Base-by-base conservation (phyloP, 2,113 vertebrate species). In the Chelonoidis abingdonii region DNA sequence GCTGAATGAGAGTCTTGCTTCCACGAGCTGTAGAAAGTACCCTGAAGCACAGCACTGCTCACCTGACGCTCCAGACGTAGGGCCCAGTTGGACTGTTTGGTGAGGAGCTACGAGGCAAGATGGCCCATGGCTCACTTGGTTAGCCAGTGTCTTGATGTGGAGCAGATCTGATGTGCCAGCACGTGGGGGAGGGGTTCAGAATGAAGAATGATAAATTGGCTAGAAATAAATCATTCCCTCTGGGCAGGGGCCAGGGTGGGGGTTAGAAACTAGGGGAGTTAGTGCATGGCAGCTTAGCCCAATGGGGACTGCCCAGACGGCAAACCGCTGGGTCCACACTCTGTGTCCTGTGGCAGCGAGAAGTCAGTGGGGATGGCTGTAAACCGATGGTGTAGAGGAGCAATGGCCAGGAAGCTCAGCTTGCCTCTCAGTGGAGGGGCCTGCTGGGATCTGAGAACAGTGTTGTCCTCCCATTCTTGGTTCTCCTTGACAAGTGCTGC, bases 91-190 rank as follows among this genome's bases (percentile, higher is more conserved):
- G 41, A 3, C 35, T 0, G 1, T 65, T 65, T 65, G 19, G 8
- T 27, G n/a, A 50, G 69, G 17, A 5, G 62, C 31, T 65, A 35
- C 1, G 14, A 7, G 8, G 17, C 4, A 54, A 13, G 47, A n/a
- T 11, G 1, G 62, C 50, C 35, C 29, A 1, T 3, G 52, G 25
- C 24, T 82, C 10, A 29, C 0, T 1, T 49, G 38, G 6, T 29
- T 44, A 35, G 4, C 0, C 1, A 4, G 19, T 14, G 13, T 19
- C 2, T 12, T 1, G 10, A 0, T 4, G 53, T 6, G 78, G 0
- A 6, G 8, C 82, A 56, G 44, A 29, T 1, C 50, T 75, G 2
- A 54, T 0, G 3, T 1, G 72, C 47, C 0, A 1, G 27, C n/a
- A 0, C 0, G 57, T 24, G 13, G 4, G 79, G 0, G 7, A 17